Percentiles rank a stretch among this genome's conserved stretches.
These are phyloP conservation scores for Leucophenga varia DNA, from an alignment of 1,140 invertebrate species.

Conservation along the genomic window DNA sequence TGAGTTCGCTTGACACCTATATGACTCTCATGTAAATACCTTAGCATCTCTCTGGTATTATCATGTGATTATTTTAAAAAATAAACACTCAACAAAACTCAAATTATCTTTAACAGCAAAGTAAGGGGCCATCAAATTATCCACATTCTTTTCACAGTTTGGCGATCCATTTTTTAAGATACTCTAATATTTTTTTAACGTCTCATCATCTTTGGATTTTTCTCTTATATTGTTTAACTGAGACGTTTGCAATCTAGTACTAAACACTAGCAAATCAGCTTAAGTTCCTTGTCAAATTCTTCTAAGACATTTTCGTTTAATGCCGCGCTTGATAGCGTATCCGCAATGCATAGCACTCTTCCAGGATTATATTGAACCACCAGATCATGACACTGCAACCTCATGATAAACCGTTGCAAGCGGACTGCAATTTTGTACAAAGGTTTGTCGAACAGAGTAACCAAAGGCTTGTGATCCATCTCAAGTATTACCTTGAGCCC, in stretches of 20 bases:
- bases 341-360: conserved; percentile 56
- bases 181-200: conserved; percentile 29
- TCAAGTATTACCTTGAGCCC: conserved; percentile 38
- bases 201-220: conserved; percentile 30
- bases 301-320: conserved; percentile 16
- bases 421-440: conserved; percentile 46
- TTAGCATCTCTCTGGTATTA: conserved; percentile 55
- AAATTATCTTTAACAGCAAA: conserved; percentile 43
- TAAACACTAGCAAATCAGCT: conserved; percentile 21
- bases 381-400: conserved; percentile 53
- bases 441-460: conserved; percentile 55
- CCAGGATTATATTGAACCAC: conserved; percentile 53
- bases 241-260: conserved; percentile 17
- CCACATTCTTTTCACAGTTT: conserved; percentile 30
- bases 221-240: conserved; percentile 34
- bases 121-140: conserved; percentile 31
- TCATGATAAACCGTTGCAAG: conserved; percentile 47
- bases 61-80: conserved; percentile 43
- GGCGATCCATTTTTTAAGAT: conserved; percentile 53
- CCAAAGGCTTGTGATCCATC: conserved; percentile 58
- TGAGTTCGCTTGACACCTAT: conserved; percentile 56
- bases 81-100: conserved; percentile 34
- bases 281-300: conserved; percentile 23
- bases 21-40: conserved; percentile 56
- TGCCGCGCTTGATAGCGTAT: conserved; percentile 53